Evolutionary conservation across 2,113 vertebrate species (phyloP).

Genomic region (Megatriorchis doriae): DNA sequence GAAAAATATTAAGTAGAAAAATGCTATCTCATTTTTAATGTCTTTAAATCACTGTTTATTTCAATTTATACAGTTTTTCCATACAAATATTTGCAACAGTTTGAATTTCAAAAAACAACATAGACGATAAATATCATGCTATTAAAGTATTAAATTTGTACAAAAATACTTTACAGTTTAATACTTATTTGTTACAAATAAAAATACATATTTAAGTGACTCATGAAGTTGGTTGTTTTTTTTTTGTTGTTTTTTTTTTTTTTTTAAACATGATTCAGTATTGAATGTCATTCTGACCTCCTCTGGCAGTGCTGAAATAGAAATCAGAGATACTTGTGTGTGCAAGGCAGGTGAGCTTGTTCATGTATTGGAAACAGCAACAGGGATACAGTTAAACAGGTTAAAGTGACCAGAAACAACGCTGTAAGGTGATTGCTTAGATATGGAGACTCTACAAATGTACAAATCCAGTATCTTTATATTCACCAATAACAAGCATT

Average conservation of each 20-base stretch:
- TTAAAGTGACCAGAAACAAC: slow-evolving; percentile 60
- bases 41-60: slow-evolving; percentile 81
- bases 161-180: slow-evolving; percentile 99
- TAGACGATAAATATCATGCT: slow-evolving; percentile 99
- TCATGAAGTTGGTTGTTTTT: slow-evolving; percentile 39
- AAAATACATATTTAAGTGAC: slow-evolving; percentile 96
- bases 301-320: slow-evolving; percentile 86
- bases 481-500: slow-evolving; percentile 77
- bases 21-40: background rate
- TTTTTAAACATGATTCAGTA: slow-evolving; percentile 71
- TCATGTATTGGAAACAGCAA: slow-evolving; percentile 62
- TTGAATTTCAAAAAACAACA: slow-evolving; percentile 89
- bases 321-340: slow-evolving; percentile 40
- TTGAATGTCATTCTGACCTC: slow-evolving; percentile 71
- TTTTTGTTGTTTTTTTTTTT: background rate
- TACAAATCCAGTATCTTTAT: slow-evolving; percentile 75
- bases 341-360: slow-evolving; percentile 61
- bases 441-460: slow-evolving; percentile 70
- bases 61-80: slow-evolving; percentile 79
- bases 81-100: slow-evolving; percentile 95
- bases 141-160: slow-evolving; percentile 99
- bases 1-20: background rate
- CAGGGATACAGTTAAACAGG: slow-evolving; percentile 60
- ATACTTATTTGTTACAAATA: slow-evolving; percentile 99
- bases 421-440: slow-evolving; percentile 61